phyloP scores from a whole-genome alignment of 2,797 vertebrate genomes.

The Pangasius sanitwongsei region DNA sequence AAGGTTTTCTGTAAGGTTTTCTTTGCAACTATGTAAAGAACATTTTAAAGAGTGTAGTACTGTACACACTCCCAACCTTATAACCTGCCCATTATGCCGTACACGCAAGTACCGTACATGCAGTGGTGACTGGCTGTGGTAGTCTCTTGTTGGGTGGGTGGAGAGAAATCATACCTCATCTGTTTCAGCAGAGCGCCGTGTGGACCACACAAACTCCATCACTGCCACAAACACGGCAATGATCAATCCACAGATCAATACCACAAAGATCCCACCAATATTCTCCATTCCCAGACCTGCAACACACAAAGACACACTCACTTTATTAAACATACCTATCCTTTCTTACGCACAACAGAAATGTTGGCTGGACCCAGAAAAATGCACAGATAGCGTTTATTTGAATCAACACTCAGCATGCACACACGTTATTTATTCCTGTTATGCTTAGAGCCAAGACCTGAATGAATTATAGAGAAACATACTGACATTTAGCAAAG shows the following conservation, averaged over 20 bases:
- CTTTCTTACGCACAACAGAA: not conserved
- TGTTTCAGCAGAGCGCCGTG: constrained; percentile 86
- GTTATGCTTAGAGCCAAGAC: not conserved
- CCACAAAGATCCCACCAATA: constrained; percentile 93
- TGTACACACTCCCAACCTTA: not conserved
- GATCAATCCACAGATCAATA: constrained; percentile 92
- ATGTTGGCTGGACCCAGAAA: not conserved
- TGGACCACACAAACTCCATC: constrained; percentile 95
- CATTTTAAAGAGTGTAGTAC: not conserved
- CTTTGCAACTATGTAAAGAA: not conserved
- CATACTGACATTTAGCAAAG: not conserved
- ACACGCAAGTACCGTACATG: not conserved
- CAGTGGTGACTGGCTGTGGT: not conserved
- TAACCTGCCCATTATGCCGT: not conserved
- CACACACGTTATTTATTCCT: not conserved
- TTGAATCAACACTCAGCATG: not conserved
- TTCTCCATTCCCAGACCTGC: constrained; percentile 93
- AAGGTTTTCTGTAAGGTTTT: not conserved
- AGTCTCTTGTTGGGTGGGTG: not conserved
- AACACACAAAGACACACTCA: constrained; percentile 22
- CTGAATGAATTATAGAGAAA: not conserved
- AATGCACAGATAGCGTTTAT: not conserved
- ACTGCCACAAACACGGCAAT: constrained; percentile 92
- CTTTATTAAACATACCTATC: not conserved
- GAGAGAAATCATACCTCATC: constrained; percentile 80